Evolutionary conservation across 2,797 vertebrate genomes (phyloP).

Genomic region (Ptychobarbus kaznakovi): DNA sequence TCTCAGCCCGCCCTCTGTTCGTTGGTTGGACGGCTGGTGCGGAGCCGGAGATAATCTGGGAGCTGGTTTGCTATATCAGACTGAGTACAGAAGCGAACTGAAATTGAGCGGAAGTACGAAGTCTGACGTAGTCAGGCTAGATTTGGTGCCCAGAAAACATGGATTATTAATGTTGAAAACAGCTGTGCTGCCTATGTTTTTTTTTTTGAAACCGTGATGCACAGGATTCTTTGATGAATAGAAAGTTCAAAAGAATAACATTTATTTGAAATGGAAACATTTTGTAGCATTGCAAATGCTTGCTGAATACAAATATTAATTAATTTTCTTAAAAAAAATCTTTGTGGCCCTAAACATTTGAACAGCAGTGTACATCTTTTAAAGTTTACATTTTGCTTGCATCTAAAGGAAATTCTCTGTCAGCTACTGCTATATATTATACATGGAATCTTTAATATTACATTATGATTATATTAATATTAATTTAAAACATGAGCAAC

Average conservation of each 20-base stretch:
- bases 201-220: background rate
- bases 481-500: background rate
- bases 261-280: too few relatives aligned
- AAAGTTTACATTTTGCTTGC: background rate
- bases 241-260: background rate
- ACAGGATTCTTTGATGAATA: background rate
- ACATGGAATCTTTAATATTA: background rate
- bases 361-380: background rate
- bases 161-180: too few relatives aligned
- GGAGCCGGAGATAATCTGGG: too few relatives aligned
- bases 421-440: background rate
- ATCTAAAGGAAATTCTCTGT: background rate
- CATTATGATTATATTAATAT: background rate
- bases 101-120: too few relatives aligned
- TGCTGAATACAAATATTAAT: background rate
- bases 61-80: too few relatives aligned
- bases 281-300: background rate
- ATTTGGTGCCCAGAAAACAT: too few relatives aligned
- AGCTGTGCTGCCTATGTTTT: background rate
- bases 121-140: too few relatives aligned
- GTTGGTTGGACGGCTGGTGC: too few relatives aligned
- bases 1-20: too few relatives aligned
- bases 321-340: too few relatives aligned
- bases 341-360: background rate
- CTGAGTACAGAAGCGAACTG: too few relatives aligned